phyloP scores from a whole-genome alignment of 2,888 invertebrate genomes.

The Drepana falcataria region DNA sequence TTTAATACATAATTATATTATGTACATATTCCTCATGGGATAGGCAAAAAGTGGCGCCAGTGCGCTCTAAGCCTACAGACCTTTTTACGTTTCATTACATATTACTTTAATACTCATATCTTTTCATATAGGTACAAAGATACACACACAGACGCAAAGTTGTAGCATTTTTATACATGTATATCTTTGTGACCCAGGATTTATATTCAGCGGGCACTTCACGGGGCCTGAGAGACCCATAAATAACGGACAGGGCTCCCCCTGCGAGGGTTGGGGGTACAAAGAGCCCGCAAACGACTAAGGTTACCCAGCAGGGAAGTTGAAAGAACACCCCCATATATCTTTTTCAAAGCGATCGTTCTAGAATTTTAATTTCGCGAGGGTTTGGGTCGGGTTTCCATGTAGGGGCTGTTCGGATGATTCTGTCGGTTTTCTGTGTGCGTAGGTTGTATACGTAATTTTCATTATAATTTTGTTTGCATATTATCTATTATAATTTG shows the following conservation, averaged over 20 bases:
- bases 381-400: conserved; percentile 13
- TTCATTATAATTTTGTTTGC: too few species aligned
- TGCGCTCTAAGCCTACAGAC: too few species aligned
- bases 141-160: conserved; percentile 3
- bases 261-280: neutral
- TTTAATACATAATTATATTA: too few species aligned
- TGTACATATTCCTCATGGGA: too few species aligned
- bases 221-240: conserved; percentile 73
- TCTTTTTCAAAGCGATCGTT: conserved; percentile 76
- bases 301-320: conserved; percentile 69
- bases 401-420: neutral
- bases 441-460: too few species aligned
- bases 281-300: conserved; percentile 61
- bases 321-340: conserved; percentile 75
- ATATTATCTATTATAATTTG: too few species aligned
- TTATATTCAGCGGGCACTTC: conserved; percentile 75
- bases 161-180: conserved; percentile 55
- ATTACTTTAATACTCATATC: too few species aligned
- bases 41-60: too few species aligned
- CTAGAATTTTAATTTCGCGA: conserved; percentile 74
- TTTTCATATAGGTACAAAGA: too few species aligned
- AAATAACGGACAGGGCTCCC: conserved; percentile 68
- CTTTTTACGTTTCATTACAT: too few species aligned
- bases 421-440: neutral
- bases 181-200: conserved; percentile 66